phyloP scores from a whole-genome alignment of 2,113 vertebrate genomes.

The Nansenia antarctica region DNA sequence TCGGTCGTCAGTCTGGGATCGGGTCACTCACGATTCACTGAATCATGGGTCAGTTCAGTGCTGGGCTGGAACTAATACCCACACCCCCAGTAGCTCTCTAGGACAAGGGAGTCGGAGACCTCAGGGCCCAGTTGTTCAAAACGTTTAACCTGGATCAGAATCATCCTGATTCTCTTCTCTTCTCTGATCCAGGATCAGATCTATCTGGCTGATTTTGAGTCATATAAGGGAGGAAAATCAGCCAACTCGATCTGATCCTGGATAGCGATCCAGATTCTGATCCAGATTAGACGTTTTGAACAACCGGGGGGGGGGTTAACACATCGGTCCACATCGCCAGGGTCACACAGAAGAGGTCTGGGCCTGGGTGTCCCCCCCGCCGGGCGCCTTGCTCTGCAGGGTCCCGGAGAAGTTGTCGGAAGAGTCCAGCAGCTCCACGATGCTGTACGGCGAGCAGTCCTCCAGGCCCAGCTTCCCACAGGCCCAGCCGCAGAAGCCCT shows the following conservation, averaged over 20 bases:
- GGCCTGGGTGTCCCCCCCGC: slow-evolving; percentile 79
- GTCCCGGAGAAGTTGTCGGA: slow-evolving; percentile 90
- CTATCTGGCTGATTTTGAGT: too few relatives aligned
- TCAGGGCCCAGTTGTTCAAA: too few relatives aligned
- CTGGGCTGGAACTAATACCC: background rate
- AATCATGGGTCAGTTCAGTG: too few relatives aligned
- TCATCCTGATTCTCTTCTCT: too few relatives aligned
- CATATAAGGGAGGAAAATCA: too few relatives aligned
- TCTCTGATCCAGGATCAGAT: too few relatives aligned
- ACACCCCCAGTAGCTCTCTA: background rate
- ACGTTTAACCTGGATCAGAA: background rate
- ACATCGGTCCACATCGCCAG: background rate
- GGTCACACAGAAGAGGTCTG: slow-evolving; percentile 89
- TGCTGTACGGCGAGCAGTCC: slow-evolving; percentile 96
- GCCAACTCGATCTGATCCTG: too few relatives aligned
- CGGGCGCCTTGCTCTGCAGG: slow-evolving; percentile 84
- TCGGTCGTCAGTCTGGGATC: background rate
- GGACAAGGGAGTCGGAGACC: background rate
- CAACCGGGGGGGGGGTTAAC: background rate
- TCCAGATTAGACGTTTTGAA: too few relatives aligned
- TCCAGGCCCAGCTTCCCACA: slow-evolving; percentile 95
- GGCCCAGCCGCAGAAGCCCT: slow-evolving; percentile 97
- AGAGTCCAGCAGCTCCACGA: slow-evolving; percentile 94
- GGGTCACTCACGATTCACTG: too few relatives aligned
- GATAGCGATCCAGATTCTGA: too few relatives aligned